Evolutionary conservation across 1,140 invertebrate species (phyloP), one percentile per base, ranked within the genome.

Genomic region (Macrobrachium rosenbergii): DNA sequence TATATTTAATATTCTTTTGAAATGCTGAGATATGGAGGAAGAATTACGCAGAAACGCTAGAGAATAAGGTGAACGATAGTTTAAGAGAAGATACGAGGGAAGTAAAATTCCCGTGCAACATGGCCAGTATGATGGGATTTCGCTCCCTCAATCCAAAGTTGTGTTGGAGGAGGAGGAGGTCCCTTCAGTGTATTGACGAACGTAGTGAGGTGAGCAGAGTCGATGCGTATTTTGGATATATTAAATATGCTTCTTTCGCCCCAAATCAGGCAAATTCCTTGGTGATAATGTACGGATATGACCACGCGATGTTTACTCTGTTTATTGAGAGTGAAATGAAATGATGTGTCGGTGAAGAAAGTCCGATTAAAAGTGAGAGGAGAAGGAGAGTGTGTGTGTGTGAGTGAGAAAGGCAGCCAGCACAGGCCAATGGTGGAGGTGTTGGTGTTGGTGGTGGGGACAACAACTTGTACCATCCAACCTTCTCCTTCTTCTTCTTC

Each of bases 221-320:
- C 23, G 21, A 72, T 72, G 69, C 69, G 69, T 43, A 43, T 72
- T 28, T 43, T 72, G 69, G 69, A 28, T 23, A 72, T 72, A 72
- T 28, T 72, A 72, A 23, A 72, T 72, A 52, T 52, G 69, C 69
- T 72, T 72, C 69, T 72, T 72, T 72, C 17, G 23, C 69, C 69
- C 69, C 16, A 17, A 23, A 23, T 16, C 37, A 23, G 69, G 69
- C 69, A 43, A 17, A 72, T 72, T 72, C 37, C 69, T 23, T 10
- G 69, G 37, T 72, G 69, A 72, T 72, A 43, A 72, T 72, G 69
- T 72, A 43, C 69, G 69, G 69, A 72, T 72, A 43, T 16, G 23
- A 72, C 5, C 11, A 43, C 69, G 11, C 21, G 17, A n/a, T 72
- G 69, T 37, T 43, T 43, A 72, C 69, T 7, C 5, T 72, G 23